Evolutionary conservation across 2,888 invertebrate genomes (phyloP).

Genomic region (Cecidostiba fungosa): DNA sequence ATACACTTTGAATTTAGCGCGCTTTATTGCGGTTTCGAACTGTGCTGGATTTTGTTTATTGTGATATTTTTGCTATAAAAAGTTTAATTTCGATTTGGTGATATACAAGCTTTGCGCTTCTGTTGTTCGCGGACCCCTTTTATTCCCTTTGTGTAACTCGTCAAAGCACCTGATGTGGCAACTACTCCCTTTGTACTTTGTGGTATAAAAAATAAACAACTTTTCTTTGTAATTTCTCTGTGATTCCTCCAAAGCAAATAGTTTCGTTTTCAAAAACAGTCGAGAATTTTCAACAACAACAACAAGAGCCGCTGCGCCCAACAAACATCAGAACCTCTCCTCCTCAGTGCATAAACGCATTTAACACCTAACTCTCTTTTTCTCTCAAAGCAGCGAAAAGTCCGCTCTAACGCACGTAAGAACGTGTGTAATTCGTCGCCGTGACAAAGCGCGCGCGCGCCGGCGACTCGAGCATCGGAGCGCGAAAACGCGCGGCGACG

Average conservation of each 20-base stretch:
- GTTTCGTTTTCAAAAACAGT: not conserved
- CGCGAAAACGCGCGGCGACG: slow-evolving; percentile 65
- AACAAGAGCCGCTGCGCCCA: not conserved
- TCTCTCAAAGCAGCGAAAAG: slow-evolving; percentile 1
- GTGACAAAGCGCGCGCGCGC: slow-evolving; percentile 42
- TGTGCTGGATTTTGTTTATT: not conserved
- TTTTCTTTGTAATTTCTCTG: not conserved
- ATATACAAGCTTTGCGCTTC: not conserved
- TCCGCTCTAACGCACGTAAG: slow-evolving; percentile 34
- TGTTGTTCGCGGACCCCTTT: not conserved
- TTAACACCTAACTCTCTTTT: not conserved
- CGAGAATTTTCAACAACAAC: not conserved
- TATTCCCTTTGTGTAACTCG: not conserved
- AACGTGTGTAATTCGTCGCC: slow-evolving; percentile 47
- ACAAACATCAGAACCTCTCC: not conserved
- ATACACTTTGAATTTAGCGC: not conserved
- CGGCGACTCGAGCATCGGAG: slow-evolving; percentile 40
- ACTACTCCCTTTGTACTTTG: not conserved
- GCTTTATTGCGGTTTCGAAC: not conserved
- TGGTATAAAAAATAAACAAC: not conserved
- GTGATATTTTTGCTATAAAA: not conserved
- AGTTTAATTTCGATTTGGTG: not conserved
- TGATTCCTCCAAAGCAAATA: not conserved
- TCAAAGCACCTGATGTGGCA: not conserved
- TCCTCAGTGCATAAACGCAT: not conserved